Percentiles rank a stretch among this genome's conserved stretches.
Conservation (phyloP, 2,797 vertebrate species). For the Cuniculus paca region DNA sequence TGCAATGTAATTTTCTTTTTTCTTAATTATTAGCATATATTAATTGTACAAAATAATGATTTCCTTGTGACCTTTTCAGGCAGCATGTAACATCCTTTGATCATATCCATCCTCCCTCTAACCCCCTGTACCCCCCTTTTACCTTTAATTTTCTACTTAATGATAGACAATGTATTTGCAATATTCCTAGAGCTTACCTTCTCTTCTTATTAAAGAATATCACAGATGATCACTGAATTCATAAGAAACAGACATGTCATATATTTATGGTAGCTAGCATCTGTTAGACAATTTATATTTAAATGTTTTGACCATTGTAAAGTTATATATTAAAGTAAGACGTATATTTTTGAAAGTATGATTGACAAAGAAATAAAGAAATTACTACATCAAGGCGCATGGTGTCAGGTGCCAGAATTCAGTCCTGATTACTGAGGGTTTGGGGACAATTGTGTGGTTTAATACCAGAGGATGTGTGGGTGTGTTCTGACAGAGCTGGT, state of each 20-base stretch:
- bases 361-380: slow-evolving; percentile 1
- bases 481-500: not conserved
- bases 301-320: slow-evolving; percentile 62
- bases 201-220: not conserved
- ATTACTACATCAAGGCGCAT: not conserved
- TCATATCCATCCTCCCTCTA: not conserved
- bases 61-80: not conserved
- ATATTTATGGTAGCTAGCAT: not conserved
- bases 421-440: not conserved
- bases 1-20: not conserved
- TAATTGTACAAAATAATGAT: not conserved
- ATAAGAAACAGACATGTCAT: not conserved
- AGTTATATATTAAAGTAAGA: slow-evolving; percentile 53
- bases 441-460: not conserved
- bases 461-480: not conserved
- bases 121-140: not conserved
- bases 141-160: slow-evolving; percentile 20
- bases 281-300: slow-evolving; percentile 35
- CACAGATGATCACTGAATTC: slow-evolving; percentile 40
- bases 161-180: not conserved
- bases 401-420: not conserved
- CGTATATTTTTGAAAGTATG: not conserved
- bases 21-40: not conserved
- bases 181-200: not conserved
- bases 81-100: not conserved